These are phyloP conservation scores for Asarcornis scutulata DNA, from an alignment of 2,113 vertebrate species.

Conservation along the genomic window DNA sequence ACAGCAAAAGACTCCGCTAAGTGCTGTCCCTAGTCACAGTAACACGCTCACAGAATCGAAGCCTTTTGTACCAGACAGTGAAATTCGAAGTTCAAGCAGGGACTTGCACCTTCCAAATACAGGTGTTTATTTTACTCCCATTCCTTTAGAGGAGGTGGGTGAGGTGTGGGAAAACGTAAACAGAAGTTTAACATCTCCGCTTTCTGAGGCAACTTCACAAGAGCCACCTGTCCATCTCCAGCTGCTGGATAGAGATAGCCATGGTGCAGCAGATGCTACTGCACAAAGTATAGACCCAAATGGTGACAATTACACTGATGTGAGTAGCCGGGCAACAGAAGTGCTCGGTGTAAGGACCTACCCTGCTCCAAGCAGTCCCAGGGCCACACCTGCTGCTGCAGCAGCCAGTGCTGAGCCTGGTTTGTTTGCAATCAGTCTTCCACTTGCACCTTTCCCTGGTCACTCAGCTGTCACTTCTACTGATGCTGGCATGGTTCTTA, in stretches of 20 bases:
- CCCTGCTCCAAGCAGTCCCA: background rate
- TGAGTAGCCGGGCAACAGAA: background rate
- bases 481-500: background rate
- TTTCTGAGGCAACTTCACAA: background rate
- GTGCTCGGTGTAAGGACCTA: background rate
- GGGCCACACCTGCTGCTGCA: background rate
- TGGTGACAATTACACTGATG: background rate
- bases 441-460: background rate
- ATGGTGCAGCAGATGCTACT: background rate
- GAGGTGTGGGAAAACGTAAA: background rate
- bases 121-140: constrained; percentile 33
- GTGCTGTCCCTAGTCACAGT: background rate
- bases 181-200: background rate
- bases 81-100: constrained; percentile 41
- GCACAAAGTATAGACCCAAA: background rate
- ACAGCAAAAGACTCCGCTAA: background rate
- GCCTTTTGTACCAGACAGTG: constrained; percentile 21
- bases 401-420: background rate
- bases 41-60: background rate
- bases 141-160: background rate
- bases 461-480: background rate
- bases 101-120: constrained; percentile 41
- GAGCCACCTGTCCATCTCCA: background rate
- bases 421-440: constrained; percentile 32
- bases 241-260: background rate